Percentiles rank a stretch among this genome's conserved stretches.
phyloP scores from a whole-genome alignment of 2,888 invertebrate species.

The Psylliodes chrysocephalus region DNA sequence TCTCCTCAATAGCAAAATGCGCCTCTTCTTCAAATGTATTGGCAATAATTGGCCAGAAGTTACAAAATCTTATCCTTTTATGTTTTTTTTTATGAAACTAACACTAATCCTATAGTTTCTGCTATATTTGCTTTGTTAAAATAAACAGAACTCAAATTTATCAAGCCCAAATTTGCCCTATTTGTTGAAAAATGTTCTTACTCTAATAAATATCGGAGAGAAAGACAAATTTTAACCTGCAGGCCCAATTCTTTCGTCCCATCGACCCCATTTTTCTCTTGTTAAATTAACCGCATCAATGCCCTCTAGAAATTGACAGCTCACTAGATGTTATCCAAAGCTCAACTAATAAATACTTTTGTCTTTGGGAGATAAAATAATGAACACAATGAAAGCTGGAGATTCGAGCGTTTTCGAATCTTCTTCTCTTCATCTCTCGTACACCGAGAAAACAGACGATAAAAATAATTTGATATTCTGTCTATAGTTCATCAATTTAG shows the following conservation, averaged over 20 bases:
- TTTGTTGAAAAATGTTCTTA: too few species aligned
- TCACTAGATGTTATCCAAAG: slow-evolving; percentile 36
- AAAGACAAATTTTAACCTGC: not conserved
- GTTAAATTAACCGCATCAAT: slow-evolving; percentile 41
- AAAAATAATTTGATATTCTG: too few species aligned
- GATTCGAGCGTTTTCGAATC: slow-evolving; percentile 39
- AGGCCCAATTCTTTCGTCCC: slow-evolving; percentile 3
- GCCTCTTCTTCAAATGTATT: too few species aligned
- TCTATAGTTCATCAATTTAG: too few species aligned
- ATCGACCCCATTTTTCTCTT: slow-evolving; percentile 38
- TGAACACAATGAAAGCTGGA: slow-evolving; percentile 41
- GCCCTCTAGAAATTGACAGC: slow-evolving; percentile 39
- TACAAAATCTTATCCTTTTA: too few species aligned
- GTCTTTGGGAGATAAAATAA: slow-evolving; percentile 47
- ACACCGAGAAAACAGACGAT: slow-evolving; percentile 12
- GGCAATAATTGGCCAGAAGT: too few species aligned
- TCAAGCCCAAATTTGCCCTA: too few species aligned
- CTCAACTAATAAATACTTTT: slow-evolving; percentile 45
- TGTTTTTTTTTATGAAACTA: too few species aligned
- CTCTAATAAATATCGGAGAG: not conserved
- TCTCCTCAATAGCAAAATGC: too few species aligned
- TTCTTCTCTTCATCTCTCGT: not conserved
- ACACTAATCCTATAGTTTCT: too few species aligned
- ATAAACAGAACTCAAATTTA: too few species aligned
- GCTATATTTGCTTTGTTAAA: too few species aligned